These are phyloP conservation scores for Azemiops feae DNA, from an alignment of 2,113 vertebrate species.

Conservation along the genomic window DNA sequence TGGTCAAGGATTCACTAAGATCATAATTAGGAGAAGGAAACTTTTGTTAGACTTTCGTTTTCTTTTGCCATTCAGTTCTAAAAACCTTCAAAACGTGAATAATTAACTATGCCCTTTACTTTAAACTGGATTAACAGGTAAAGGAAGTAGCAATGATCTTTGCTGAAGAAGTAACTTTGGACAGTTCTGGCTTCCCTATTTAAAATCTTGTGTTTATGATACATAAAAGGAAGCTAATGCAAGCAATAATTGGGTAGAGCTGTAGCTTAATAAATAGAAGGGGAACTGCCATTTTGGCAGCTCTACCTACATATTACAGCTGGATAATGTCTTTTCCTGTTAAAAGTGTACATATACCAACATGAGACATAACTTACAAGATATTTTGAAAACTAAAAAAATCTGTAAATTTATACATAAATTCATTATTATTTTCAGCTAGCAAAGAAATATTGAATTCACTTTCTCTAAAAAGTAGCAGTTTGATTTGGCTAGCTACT, in stretches of 20 bases:
- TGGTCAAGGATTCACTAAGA: not conserved
- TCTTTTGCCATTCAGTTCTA: not conserved
- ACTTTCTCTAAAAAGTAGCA: not conserved
- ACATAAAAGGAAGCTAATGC: not conserved
- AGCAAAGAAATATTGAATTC: not conserved
- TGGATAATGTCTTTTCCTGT: not conserved
- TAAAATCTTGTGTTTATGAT: not conserved
- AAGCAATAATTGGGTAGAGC: too few relatives aligned
- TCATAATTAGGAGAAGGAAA: not conserved
- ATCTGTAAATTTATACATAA: not conserved
- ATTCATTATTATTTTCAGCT: too few relatives aligned
- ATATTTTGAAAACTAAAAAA: not conserved
- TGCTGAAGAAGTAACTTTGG: not conserved
- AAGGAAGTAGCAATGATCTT: not conserved
- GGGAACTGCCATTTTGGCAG: not conserved
- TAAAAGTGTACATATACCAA: not conserved
- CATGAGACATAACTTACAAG: not conserved
- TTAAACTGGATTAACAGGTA: slow-evolving; percentile 1
- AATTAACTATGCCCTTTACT: not conserved
- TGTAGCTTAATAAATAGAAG: not conserved
- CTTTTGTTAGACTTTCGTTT: not conserved
- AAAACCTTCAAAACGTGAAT: not conserved
- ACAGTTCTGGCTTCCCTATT: not conserved
- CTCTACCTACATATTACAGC: not conserved
- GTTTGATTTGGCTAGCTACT: slow-evolving; percentile 32